Percentiles rank a stretch among this genome's conserved stretches.
These are phyloP conservation scores for Ophonus ardosiacus DNA, from an alignment of 2,888 invertebrate genomes.

Conservation along the genomic window DNA sequence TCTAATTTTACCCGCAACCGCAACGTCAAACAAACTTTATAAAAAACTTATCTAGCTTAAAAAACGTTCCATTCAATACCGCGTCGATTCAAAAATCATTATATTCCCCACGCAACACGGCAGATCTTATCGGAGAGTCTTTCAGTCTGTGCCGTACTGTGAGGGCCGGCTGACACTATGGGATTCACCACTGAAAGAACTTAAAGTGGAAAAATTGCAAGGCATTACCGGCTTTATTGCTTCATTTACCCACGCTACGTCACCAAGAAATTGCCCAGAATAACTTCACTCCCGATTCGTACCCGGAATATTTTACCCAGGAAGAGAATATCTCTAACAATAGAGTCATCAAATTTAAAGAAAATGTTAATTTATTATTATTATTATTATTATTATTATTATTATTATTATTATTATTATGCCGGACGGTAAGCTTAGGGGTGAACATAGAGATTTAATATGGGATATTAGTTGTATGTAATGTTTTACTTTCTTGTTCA, in stretches of 20 bases:
- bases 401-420: no score
- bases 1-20: slow-evolving; percentile 10
- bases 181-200: slow-evolving; percentile 44
- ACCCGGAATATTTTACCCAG: neutral
- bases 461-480: no score
- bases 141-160: neutral
- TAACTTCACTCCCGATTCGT: neutral
- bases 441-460: no score
- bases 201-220: slow-evolving; percentile 52
- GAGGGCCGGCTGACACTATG: neutral
- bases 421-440: no score
- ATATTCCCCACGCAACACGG: slow-evolving; percentile 24
- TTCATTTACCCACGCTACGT: slow-evolving; percentile 48
- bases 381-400: no score
- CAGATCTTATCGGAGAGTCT: slow-evolving; percentile 28
- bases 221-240: slow-evolving; percentile 53
- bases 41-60: slow-evolving; percentile 32
- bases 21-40: slow-evolving; percentile 15
- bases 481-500: no score
- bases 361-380: no score
- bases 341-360: no score
- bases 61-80: slow-evolving; percentile 6
- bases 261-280: slow-evolving; percentile 31
- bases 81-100: slow-evolving; percentile 33
- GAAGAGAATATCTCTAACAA: neutral